Evolutionary conservation across 2,113 vertebrate genomes (phyloP).

Genomic region (Microcebus jonahi): DNA sequence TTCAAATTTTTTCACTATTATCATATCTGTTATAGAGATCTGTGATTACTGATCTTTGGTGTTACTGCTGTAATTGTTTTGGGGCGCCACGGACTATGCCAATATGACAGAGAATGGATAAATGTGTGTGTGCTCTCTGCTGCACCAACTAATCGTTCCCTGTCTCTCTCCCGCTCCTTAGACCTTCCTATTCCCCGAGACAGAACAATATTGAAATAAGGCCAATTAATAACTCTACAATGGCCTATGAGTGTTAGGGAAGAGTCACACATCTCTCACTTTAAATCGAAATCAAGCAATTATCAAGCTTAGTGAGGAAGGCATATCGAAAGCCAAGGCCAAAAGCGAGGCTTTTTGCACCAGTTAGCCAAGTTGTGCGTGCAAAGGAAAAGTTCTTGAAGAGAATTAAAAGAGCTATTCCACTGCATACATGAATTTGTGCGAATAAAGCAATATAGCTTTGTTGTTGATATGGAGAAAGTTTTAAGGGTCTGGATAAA

Average conservation of each 20-base stretch:
- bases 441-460: neutral
- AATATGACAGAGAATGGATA: neutral
- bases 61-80: neutral
- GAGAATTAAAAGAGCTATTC: neutral
- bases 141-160: neutral
- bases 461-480: neutral
- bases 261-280: neutral
- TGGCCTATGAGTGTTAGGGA: neutral
- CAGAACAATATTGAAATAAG: neutral
- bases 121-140: neutral
- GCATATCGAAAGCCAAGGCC: neutral
- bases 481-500: neutral
- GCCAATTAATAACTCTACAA: neutral
- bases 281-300: neutral
- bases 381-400: neutral
- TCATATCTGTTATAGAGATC: neutral
- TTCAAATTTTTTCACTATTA: neutral
- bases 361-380: neutral
- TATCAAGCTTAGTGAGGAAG: neutral
- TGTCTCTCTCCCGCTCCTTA: neutral
- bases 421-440: neutral
- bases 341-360: neutral
- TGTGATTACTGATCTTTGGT: neutral
- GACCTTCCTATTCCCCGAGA: neutral
- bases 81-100: neutral